Evolutionary conservation across 1,140 invertebrate genomes (phyloP).

Genomic region (Pissodes strobi): DNA sequence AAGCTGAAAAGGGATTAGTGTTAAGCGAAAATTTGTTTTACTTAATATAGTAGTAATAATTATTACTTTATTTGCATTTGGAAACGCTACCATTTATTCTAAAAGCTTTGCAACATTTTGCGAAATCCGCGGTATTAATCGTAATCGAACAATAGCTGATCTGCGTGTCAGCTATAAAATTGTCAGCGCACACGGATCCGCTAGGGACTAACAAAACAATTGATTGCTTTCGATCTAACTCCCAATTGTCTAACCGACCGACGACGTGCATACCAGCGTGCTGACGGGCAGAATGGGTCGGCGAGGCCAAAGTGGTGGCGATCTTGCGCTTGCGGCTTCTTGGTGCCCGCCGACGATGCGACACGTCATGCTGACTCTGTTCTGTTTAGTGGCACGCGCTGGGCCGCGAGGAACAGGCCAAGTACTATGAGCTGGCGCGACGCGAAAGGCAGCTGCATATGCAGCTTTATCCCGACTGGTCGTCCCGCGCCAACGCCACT

Average conservation of each 20-base stretch:
- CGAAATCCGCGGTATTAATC: no score
- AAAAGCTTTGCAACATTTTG: no score
- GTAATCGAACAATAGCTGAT: no score
- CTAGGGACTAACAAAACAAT: slow-evolving; percentile 30
- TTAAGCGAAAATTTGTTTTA: no score
- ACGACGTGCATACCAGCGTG: slow-evolving; percentile 46
- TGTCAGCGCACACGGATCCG: slow-evolving; percentile 26
- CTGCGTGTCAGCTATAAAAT: no score
- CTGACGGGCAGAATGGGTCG: slow-evolving; percentile 24
- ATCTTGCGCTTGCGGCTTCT: slow-evolving; percentile 51
- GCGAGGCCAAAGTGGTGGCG: slow-evolving; percentile 44
- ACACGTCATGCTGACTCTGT: slow-evolving; percentile 47
- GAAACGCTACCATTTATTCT: no score
- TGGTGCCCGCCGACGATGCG: slow-evolving; percentile 48
- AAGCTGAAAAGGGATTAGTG: no score
- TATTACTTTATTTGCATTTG: no score
- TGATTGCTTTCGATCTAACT: slow-evolving; percentile 23
- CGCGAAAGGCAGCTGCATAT: slow-evolving; percentile 98
- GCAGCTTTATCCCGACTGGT: slow-evolving; percentile 99
- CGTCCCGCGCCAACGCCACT: slow-evolving; percentile 95
- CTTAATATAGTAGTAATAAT: no score
- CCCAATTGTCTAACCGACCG: slow-evolving; percentile 26
- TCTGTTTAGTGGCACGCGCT: slow-evolving; percentile 91
- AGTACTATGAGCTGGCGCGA: slow-evolving; percentile 99
- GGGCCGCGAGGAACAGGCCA: slow-evolving; percentile 97